Evolutionary conservation across 2,888 invertebrate species (phyloP), one percentile per base, ranked within the genome.

Genomic region (Stegophylla sp.): DNA sequence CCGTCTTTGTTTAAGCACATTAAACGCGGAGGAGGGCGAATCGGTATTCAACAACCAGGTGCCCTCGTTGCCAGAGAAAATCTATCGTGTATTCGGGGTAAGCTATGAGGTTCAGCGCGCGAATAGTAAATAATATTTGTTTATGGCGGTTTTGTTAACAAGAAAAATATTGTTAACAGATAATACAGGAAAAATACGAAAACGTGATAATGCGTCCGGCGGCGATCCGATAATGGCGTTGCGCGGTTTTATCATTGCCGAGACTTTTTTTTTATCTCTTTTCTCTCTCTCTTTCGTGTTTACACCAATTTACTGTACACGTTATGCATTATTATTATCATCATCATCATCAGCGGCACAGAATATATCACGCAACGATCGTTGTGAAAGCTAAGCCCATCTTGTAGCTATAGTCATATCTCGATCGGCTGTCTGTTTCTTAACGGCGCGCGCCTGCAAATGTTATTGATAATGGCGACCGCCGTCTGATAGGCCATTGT

Each of bases 111-210:
- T 28, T 4, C 23, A 23, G 34, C 45, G 43, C 61, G 26, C 28
- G 56, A 51, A 51, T 51, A n/a, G 7, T 51, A 51, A 17, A 48
- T 61, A 61, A 13, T 41, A 64, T 79, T 34, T 69, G 77, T 79
- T 79, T 79, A 79, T 61, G 69, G 79, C 79, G 71, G 71, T 71
- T 51, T 41, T 71, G 79, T 79, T 79, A 79, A 79, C 79, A 71
- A 41, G 61, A 71, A 61, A 61, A 79, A 79, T 79, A 79, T 79
- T 79, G 79, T 79, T 71, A 79, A 79, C 71, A 79, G 79, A 79
- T 79, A 79, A 71, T 79, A 67, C 67, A 61, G 51, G 34, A 59
- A 34, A 79, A 69, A 63, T 51, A 71, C 61, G 69, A 71, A 63
- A 71, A 79, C 61, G 79, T 79, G 79, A 79, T 79, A 71, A 79